Conservation (phyloP, 2,113 vertebrate genomes). For the Saccopteryx bilineata region DNA sequence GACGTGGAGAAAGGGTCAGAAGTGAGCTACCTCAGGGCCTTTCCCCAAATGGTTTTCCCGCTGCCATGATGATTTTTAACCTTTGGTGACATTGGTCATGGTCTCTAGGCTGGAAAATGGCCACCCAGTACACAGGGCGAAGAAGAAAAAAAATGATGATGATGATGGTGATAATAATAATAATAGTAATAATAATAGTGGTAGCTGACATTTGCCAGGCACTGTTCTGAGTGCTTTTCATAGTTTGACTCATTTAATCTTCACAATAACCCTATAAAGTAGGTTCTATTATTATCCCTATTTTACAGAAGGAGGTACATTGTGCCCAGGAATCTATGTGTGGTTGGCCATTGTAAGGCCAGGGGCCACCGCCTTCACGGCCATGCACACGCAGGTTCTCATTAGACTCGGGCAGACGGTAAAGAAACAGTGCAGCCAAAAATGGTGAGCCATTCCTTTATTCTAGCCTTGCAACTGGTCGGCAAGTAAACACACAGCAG, state of each 20-base stretch:
- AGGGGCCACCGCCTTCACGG: too few species aligned
- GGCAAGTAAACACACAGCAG: too few species aligned
- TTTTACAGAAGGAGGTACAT: neutral
- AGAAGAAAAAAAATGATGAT: too few species aligned
- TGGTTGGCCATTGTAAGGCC: neutral
- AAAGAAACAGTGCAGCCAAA: too few species aligned
- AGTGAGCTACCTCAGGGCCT: constrained; percentile 51
- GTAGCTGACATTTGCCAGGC: neutral
- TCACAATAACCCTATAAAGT: neutral
- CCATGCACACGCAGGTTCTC: too few species aligned
- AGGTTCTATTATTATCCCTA: neutral
- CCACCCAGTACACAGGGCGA: neutral
- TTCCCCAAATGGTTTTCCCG: neutral
- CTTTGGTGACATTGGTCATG: constrained; percentile 34
- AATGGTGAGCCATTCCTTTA: too few species aligned
- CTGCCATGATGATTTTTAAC: neutral
- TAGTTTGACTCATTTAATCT: neutral
- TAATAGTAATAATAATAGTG: neutral
- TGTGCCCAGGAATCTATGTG: neutral
- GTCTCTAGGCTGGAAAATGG: neutral
- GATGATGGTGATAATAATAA: too few species aligned
- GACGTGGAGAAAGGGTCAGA: neutral
- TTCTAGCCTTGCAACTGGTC: too few species aligned
- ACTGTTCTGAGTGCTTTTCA: neutral
- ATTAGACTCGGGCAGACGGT: too few species aligned